Evolutionary conservation across 2,797 vertebrate species (phyloP), one percentile per base, ranked within the genome.

Genomic region (Gymnopithys bicolor): DNA sequence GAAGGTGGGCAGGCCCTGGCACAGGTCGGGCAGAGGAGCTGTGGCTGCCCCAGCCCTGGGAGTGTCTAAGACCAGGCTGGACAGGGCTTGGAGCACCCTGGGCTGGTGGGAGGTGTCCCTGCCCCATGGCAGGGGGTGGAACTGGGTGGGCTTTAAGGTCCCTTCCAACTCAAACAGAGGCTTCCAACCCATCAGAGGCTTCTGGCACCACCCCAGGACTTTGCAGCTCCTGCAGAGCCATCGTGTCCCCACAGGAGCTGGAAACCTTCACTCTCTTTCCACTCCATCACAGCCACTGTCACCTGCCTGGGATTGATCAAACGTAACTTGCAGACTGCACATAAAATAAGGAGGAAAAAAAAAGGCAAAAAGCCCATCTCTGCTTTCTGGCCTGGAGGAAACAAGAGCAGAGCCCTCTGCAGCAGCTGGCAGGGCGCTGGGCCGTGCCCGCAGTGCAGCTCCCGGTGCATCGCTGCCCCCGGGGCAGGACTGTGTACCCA

Each of bases 361-460:
- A 5, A 0, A 0, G 8, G 8, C 3, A 19, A 4, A 16, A 11
- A 33, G 30, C 24, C 39, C 13, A 0, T 9, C 27, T 12, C 9
- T 27, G 58, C 33, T 51, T 35, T 15, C 23, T 63, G 68, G 35
- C n/a, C 70, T 2, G 25, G 4, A 35, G 89, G 37, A 60, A 28
- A 30, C 4, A 23, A 52, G 68, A 59, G 37, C 64, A 33, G 64
- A 30, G 91, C 11, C 49, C 79, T n/a, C 82, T 24, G 52, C 60
- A 33, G 13, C 60, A 80, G 51, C 37, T n/a, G 16, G 10, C 43
- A 13, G 64, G 66, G 13, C 49, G 37, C 53, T 35, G 32, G 1
- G 35, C 17, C 41, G 10, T 5, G 4, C 25, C 92, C 39, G 85
- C 90, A 46, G 68, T 78, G 89, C 93, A 86, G 89, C 56, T 80